Conservation (phyloP, 2,113 vertebrate species). For the Probosciger aterrimus region DNA sequence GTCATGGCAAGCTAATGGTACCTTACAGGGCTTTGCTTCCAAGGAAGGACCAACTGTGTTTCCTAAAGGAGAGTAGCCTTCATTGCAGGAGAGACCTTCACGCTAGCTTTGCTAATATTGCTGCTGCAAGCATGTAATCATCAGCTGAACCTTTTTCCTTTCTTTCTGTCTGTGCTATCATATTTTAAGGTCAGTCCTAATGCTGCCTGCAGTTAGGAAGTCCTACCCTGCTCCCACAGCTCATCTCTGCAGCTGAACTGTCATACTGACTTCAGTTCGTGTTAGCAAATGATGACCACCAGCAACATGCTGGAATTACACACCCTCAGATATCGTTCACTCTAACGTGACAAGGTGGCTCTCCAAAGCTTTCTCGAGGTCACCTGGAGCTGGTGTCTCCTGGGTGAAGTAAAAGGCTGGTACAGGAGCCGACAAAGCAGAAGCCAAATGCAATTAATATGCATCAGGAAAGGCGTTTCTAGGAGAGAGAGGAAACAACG, state of each 20-base stretch:
- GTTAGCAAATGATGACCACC: background rate
- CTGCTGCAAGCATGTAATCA: background rate
- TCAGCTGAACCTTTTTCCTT: background rate
- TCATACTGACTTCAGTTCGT: background rate
- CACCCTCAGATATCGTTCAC: background rate
- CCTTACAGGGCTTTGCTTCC: background rate
- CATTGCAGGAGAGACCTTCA: background rate
- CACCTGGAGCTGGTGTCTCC: background rate
- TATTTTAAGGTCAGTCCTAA: background rate
- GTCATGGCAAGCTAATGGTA: background rate
- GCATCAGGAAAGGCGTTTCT: background rate
- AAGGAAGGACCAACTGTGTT: background rate
- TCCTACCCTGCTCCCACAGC: background rate
- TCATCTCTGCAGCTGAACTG: background rate
- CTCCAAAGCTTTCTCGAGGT: background rate
- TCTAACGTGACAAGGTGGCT: background rate
- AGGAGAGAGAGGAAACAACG: background rate
- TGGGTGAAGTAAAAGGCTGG: background rate
- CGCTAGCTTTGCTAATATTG: background rate
- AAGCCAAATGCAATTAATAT: slow-evolving; percentile 10
- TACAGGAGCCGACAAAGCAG: slow-evolving; percentile 8
- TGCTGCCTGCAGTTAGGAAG: background rate
- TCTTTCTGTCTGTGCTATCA: background rate
- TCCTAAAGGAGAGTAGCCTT: background rate
- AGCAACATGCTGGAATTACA: background rate